These are phyloP conservation scores for Clarias pachynema DNA, from an alignment of 2,797 vertebrate species.

Conservation along the genomic window DNA sequence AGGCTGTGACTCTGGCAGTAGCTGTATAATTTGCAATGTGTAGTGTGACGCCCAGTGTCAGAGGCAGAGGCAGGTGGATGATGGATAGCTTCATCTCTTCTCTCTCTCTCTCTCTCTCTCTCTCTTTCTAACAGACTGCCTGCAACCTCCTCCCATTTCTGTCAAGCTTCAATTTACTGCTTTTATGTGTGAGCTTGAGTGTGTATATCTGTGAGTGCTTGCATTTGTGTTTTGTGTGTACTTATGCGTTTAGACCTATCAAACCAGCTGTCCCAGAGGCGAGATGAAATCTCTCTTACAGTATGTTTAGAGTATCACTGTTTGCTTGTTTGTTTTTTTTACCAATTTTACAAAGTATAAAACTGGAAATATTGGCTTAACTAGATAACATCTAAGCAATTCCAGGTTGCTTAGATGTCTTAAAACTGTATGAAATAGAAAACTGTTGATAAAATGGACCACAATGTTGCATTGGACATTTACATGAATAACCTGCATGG, in stretches of 20 bases:
- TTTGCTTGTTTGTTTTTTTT: too few species aligned
- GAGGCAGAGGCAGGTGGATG: conserved; percentile 58
- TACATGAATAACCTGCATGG: background rate
- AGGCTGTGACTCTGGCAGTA: conserved; percentile 56
- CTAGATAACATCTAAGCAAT: background rate
- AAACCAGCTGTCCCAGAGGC: conserved; percentile 13
- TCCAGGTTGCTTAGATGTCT: background rate
- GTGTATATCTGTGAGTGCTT: conserved; percentile 8
- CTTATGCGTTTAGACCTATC: background rate
- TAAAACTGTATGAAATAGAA: background rate
- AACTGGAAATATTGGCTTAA: background rate
- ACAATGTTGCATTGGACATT: background rate
- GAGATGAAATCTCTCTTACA: background rate
- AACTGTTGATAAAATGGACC: background rate
- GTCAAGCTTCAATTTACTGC: conserved; percentile 44
- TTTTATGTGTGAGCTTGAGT: conserved; percentile 27
- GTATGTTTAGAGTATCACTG: background rate
- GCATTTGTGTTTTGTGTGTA: background rate
- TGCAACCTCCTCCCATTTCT: conserved; percentile 42
- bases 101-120: conserved; percentile 25
- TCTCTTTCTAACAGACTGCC: conserved; percentile 39
- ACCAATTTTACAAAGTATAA: background rate
- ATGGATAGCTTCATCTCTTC: conserved; percentile 57
- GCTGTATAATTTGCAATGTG: conserved; percentile 64
- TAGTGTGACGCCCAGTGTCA: conserved; percentile 56